Evolutionary conservation across 37 sponge, comb jelly and placozoan genomes (phyloP).

Genomic region (Beroe forskalii): DNA sequence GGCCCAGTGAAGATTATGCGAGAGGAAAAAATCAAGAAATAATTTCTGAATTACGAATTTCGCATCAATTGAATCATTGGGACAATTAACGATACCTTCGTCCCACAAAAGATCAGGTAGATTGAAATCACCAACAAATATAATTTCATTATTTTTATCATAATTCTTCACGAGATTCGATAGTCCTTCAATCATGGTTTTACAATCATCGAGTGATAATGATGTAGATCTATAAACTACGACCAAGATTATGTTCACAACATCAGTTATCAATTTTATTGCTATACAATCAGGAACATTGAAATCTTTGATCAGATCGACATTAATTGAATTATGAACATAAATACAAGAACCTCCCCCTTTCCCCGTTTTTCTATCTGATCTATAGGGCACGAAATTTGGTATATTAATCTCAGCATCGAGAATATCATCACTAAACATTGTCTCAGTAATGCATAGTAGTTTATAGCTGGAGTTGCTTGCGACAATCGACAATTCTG

Average conservation of each 20-base stretch:
- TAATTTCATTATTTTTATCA: background rate
- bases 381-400: background rate
- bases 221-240: background rate
- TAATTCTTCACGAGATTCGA: background rate
- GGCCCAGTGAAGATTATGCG: background rate
- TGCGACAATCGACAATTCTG: background rate
- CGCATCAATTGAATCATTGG: background rate
- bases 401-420: background rate
- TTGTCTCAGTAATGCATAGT: background rate
- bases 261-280: background rate
- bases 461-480: background rate
- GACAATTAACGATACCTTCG: background rate
- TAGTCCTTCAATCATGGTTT: background rate
- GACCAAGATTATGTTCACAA: background rate
- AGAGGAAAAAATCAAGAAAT: constrained; percentile 39
- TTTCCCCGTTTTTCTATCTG: background rate
- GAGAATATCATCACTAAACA: constrained; percentile 44
- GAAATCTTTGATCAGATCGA: background rate
- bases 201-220: background rate
- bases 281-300: constrained; percentile 10
- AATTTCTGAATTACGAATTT: constrained; percentile 24
- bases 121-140: constrained; percentile 9
- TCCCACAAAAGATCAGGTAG: constrained; percentile 47
- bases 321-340: constrained; percentile 3
- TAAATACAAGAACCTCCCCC: constrained; percentile 17